Percentiles rank a stretch among this genome's conserved stretches.
These are phyloP conservation scores for Arctocebus calabarensis DNA, from an alignment of 2,797 vertebrate species.

Conservation along the genomic window DNA sequence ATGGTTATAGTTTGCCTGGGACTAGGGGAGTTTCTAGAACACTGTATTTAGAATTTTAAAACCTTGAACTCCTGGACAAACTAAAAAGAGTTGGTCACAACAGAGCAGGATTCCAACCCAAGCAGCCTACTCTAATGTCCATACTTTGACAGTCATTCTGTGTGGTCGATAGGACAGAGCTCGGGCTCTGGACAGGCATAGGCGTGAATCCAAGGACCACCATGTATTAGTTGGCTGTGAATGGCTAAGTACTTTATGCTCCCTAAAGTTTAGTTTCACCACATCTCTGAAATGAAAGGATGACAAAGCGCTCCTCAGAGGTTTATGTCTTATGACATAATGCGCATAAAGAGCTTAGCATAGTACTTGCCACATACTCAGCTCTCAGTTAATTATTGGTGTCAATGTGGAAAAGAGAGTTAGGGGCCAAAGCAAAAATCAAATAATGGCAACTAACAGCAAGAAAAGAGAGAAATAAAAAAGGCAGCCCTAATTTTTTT, in stretches of 20 bases:
- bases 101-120: neutral
- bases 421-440: neutral
- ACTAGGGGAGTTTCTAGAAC: neutral
- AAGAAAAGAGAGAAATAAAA: neutral
- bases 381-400: neutral
- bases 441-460: neutral
- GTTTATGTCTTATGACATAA: neutral
- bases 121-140: neutral
- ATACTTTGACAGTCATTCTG: accelerated
- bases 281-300: neutral
- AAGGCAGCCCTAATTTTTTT: neutral
- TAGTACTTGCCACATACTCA: neutral
- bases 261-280: neutral
- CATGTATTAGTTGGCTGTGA: too few relatives aligned
- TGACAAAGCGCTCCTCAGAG: neutral
- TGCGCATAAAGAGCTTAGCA: neutral
- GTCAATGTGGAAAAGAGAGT: neutral
- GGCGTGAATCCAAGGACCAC: neutral
- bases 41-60: neutral
- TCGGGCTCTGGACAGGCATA: neutral
- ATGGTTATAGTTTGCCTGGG: neutral
- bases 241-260: neutral
- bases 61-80: neutral
- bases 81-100: neutral
- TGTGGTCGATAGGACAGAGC: neutral